These are phyloP conservation scores for Ctenodactylus gundi DNA, from an alignment of 2,113 vertebrate genomes.

Conservation along the genomic window DNA sequence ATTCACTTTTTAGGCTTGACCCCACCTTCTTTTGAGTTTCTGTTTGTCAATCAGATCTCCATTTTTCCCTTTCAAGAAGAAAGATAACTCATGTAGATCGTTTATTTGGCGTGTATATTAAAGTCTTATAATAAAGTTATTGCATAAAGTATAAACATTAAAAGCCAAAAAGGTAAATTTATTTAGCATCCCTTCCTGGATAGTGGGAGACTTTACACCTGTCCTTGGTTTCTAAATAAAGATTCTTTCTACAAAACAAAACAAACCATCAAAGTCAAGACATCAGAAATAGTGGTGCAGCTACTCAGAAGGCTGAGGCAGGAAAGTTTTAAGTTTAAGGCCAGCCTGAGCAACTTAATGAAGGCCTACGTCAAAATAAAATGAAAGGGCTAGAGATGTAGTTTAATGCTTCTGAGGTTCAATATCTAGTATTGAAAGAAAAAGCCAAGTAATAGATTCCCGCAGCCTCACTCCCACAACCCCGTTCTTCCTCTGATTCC, in stretches of 20 bases:
- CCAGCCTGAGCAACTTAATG: background rate
- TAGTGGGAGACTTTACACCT: no score
- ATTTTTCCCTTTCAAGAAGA: background rate
- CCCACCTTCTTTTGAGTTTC: no score
- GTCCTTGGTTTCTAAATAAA: no score
- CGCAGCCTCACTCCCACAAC: rapidly evolving
- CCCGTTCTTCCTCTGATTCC: background rate
- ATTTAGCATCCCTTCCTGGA: no score
- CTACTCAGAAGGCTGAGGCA: background rate
- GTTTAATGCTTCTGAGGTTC: background rate
- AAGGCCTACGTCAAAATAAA: background rate
- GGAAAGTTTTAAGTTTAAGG: background rate
- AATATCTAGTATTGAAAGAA: background rate
- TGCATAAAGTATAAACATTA: background rate
- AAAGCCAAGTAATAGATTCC: background rate
- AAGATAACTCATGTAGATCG: background rate
- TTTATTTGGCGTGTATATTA: background rate
- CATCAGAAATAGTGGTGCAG: background rate
- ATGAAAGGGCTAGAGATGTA: background rate
- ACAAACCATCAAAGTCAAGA: no score
- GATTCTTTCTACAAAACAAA: no score
- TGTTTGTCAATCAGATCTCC: background rate
- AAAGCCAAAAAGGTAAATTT: no score
- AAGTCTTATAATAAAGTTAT: background rate
- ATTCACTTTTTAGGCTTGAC: background rate